Conservation (phyloP, 2,888 invertebrate species). For the Salpingus planirostris region DNA sequence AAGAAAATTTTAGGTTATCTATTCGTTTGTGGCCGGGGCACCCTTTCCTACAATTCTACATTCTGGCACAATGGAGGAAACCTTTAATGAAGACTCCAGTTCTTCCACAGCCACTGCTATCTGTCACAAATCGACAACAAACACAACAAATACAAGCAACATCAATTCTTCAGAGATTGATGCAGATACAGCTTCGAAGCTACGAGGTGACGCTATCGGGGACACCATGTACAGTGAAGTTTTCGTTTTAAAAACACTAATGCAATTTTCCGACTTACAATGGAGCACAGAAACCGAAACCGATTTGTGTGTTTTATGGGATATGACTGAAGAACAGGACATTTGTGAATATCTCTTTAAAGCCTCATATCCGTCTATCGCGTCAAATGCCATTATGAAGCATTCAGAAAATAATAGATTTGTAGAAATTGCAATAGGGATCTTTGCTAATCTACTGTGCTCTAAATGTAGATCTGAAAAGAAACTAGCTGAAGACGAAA, state of each 20-base stretch:
- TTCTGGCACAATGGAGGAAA: too few species aligned
- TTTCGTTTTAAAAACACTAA: constrained; percentile 59
- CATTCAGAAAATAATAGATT: constrained; percentile 53
- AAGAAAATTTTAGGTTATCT: too few species aligned
- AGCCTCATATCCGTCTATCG: constrained; percentile 58
- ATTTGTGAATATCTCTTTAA: constrained; percentile 61
- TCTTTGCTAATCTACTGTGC: constrained; percentile 72
- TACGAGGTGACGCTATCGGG: constrained; percentile 72
- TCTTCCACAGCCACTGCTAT: too few species aligned
- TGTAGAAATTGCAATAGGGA: constrained; percentile 74
- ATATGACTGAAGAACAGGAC: constrained; percentile 73
- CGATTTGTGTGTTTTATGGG: constrained; percentile 73
- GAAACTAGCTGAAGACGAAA: constrained; percentile 48
- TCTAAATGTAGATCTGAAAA: constrained; percentile 48
- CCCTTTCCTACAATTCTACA: too few species aligned
- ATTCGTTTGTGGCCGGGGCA: too few species aligned
- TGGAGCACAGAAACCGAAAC: constrained; percentile 57
- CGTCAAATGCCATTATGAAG: constrained; percentile 48
- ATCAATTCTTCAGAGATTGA: constrained; percentile 27
- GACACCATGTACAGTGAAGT: constrained; percentile 71
- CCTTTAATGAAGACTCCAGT: too few species aligned
- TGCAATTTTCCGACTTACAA: constrained; percentile 53
- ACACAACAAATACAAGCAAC: constrained; percentile 3
- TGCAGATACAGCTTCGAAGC: constrained; percentile 39
- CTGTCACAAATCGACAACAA: too few species aligned